These are phyloP conservation scores for Octomys mimax DNA, from an alignment of 2,797 vertebrate genomes.

Conservation along the genomic window DNA sequence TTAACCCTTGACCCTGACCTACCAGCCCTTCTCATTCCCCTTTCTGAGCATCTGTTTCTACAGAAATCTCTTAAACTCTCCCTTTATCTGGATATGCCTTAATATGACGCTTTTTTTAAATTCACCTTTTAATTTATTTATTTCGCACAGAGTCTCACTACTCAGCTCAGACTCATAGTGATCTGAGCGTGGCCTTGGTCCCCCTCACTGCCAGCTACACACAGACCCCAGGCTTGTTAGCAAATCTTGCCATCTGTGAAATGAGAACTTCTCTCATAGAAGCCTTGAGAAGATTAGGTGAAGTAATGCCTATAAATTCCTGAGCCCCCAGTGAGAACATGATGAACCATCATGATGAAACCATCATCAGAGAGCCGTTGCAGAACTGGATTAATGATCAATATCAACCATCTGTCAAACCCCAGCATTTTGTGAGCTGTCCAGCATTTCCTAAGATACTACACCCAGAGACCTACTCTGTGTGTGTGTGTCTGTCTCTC, in stretches of 20 bases:
- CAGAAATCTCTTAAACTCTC: not conserved
- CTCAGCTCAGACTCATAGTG: no score
- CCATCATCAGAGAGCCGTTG: not conserved
- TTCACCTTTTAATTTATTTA: no score
- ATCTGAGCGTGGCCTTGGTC: not conserved
- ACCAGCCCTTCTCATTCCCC: not conserved
- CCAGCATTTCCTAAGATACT: slow-evolving; percentile 4
- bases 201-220: not conserved
- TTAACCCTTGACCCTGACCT: not conserved
- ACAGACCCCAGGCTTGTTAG: not conserved
- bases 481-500: not conserved
- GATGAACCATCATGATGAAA: slow-evolving; percentile 67
- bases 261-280: slow-evolving; percentile 47
- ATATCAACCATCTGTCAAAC: slow-evolving; percentile 51
- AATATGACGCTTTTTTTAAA: no score
- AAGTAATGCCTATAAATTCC: slow-evolving; percentile 72
- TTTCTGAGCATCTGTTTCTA: not conserved
- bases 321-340: slow-evolving; percentile 11
- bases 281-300: slow-evolving; percentile 70
- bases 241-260: slow-evolving; percentile 20
- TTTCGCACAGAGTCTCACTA: no score
- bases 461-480: not conserved
- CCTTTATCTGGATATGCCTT: not conserved
- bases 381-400: slow-evolving; percentile 16
- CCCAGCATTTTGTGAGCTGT: not conserved